Conservation (phyloP, 2,888 invertebrate genomes). For the Lydus trimaculatus region DNA sequence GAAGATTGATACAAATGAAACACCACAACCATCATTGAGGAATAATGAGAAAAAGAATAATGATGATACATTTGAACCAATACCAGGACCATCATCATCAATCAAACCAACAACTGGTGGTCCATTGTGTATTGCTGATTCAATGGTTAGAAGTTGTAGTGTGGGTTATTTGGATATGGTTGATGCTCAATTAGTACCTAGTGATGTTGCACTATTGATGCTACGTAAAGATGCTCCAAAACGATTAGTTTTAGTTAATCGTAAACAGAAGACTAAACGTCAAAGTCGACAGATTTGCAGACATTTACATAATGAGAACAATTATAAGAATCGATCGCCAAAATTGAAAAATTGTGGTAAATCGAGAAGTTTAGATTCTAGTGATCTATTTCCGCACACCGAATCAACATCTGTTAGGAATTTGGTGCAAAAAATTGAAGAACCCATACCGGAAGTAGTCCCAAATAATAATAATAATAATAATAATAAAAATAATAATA, state of each 20-base stretch:
- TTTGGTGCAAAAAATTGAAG: conserved; percentile 46
- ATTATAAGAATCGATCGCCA: conserved; percentile 54
- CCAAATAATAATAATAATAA: conserved; percentile 39
- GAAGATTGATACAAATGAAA: conserved; percentile 59
- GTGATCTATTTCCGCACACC: conserved; percentile 73
- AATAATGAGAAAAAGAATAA: conserved; percentile 26
- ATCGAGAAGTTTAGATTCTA: conserved; percentile 85
- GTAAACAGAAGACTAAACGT: conserved; percentile 53
- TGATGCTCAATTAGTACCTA: conserved; percentile 76
- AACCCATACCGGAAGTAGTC: conserved; percentile 52
- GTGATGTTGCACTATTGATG: conserved; percentile 75
- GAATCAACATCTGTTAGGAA: conserved; percentile 30
- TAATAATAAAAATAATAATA: conserved; percentile 35
- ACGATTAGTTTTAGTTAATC: conserved; percentile 76
- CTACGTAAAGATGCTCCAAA: conserved; percentile 79
- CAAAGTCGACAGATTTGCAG: conserved; percentile 42
- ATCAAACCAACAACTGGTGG: conserved; percentile 30
- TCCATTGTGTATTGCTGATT: conserved; percentile 61
- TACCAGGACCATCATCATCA: conserved; percentile 44
- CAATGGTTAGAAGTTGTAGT: conserved; percentile 85
- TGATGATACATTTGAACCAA: conserved; percentile 46
- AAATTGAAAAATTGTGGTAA: conserved; percentile 73
- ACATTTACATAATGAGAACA: conserved; percentile 36
- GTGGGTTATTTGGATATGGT: conserved; percentile 88
- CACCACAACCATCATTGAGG: conserved; percentile 10